phyloP scores from a whole-genome alignment of 2,888 invertebrate species.

The Drosophila ustulata region DNA sequence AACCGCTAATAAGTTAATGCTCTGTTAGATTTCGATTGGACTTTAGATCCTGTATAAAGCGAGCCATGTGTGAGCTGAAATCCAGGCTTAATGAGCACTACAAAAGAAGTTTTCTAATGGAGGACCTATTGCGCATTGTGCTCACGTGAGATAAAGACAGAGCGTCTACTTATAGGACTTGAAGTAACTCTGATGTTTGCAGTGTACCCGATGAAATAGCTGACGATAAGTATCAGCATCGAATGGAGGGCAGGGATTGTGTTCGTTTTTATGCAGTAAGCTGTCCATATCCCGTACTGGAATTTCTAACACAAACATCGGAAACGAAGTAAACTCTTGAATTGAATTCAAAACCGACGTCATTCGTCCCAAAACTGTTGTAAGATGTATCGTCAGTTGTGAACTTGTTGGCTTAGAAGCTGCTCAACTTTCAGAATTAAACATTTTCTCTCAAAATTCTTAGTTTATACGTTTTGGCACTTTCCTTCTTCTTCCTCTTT shows the following conservation, averaged over 20 bases:
- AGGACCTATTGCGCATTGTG: conserved; percentile 88
- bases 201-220: conserved; percentile 56
- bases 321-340: conserved; percentile 30
- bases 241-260: conserved; percentile 31
- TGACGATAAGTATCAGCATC: conserved; percentile 55
- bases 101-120: conserved; percentile 86
- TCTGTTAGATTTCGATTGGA: conserved; percentile 58
- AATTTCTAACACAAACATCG: conserved; percentile 43
- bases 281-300: conserved; percentile 64
- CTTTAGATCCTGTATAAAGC: conserved; percentile 86
- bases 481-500: neutral
- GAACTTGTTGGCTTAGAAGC: neutral
- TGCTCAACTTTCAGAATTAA: conserved; percentile 18
- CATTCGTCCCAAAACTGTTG: neutral
- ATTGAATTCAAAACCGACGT: neutral
- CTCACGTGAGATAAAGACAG: conserved; percentile 86
- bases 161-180: neutral
- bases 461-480: conserved; percentile 1
- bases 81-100: conserved; percentile 85
- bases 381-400: conserved; percentile 8
- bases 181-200: neutral
- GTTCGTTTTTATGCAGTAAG: conserved; percentile 50
- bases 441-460: conserved; percentile 21
- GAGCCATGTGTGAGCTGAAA: conserved; percentile 89
- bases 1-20: too few relatives aligned